These are phyloP conservation scores for Lepisosteus osseus DNA, from an alignment of 2,113 vertebrate species.

Conservation along the genomic window DNA sequence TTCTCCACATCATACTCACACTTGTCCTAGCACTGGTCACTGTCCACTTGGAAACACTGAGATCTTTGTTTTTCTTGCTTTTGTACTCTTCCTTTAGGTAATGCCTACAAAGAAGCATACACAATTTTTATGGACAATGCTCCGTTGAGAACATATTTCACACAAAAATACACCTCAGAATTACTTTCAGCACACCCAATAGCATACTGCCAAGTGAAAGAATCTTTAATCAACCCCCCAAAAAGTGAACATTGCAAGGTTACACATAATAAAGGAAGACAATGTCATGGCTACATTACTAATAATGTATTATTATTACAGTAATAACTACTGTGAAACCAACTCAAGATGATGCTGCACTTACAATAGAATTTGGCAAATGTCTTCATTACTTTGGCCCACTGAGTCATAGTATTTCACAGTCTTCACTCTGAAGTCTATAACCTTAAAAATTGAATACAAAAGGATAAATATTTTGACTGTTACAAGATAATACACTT, in stretches of 20 bases:
- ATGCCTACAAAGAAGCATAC: slow-evolving; percentile 57
- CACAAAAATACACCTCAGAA: slow-evolving; percentile 6
- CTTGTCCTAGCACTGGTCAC: slow-evolving; percentile 68
- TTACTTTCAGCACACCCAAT: not conserved
- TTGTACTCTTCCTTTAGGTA: slow-evolving; percentile 86
- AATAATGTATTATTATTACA: not conserved
- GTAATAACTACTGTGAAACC: not conserved
- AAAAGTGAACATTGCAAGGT: not conserved
- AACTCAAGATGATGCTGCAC: slow-evolving; percentile 44
- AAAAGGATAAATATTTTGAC: not conserved
- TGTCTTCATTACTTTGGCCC: slow-evolving; percentile 74
- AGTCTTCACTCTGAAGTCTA: slow-evolving; percentile 74
- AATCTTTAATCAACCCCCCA: not conserved
- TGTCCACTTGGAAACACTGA: slow-evolving; percentile 77
- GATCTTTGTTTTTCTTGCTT: slow-evolving; percentile 74
- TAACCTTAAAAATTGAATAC: slow-evolving; percentile 62
- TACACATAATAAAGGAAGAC: not conserved
- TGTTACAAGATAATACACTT: no score
- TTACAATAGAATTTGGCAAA: slow-evolving; percentile 81
- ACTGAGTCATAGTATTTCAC: slow-evolving; percentile 84
- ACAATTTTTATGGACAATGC: not conserved
- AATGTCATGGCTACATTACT: not conserved
- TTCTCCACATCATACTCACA: slow-evolving; percentile 54
- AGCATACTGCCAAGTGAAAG: not conserved
- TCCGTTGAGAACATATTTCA: no score